Percentiles rank a stretch among this genome's conserved stretches.
Conservation (phyloP, 2,888 invertebrate species). For the Nemurella pictetii region DNA sequence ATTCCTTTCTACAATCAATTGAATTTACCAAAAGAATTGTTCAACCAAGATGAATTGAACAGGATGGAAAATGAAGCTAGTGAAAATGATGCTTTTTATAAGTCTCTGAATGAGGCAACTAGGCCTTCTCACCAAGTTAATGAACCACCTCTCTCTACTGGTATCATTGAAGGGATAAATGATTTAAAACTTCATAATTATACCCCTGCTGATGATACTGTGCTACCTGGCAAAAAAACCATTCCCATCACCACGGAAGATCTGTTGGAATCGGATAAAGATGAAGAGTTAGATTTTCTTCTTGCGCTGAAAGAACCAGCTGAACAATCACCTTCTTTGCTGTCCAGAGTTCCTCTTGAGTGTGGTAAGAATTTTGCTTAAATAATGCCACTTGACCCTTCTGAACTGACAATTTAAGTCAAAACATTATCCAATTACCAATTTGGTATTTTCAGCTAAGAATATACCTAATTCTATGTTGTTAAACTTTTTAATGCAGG, state of each 20-base stretch:
- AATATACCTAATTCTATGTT: too few relatives aligned
- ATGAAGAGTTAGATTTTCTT: slow-evolving; percentile 9
- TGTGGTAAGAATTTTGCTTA: too few relatives aligned
- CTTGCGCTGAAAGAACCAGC: neutral
- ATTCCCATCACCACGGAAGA: neutral
- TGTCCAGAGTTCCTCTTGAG: neutral
- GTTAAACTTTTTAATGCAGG: too few relatives aligned
- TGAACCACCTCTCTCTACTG: neutral
- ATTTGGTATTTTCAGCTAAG: too few relatives aligned
- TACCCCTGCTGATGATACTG: neutral
- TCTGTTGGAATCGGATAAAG: neutral
- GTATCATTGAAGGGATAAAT: neutral
- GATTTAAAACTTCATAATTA: neutral
- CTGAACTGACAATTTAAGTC: too few relatives aligned
- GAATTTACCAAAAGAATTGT: neutral
- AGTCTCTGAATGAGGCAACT: neutral
- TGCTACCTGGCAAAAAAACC: neutral
- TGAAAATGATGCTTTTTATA: neutral
- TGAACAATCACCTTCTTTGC: too few relatives aligned
- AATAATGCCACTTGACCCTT: too few relatives aligned
- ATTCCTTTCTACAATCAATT: slow-evolving; percentile 8
- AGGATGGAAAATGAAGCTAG: neutral
- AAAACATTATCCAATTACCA: too few relatives aligned
- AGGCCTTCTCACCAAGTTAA: neutral
- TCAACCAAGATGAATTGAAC: neutral